These are phyloP conservation scores for Dermatophagoides farinae DNA, from an alignment of 1,140 invertebrate species.

Conservation along the genomic window DNA sequence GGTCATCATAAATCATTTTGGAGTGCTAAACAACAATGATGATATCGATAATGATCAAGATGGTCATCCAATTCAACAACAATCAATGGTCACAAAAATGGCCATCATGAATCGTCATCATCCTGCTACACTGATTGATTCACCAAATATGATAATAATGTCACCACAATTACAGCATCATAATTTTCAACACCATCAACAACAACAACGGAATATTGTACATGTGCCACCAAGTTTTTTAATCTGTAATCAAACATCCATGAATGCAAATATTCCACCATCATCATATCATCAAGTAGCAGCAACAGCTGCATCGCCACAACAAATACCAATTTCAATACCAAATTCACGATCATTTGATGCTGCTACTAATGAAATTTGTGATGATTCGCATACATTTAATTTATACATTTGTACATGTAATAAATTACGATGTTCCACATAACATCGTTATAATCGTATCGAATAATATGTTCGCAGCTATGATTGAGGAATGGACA, in stretches of 20 bases:
- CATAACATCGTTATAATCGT: too few species aligned
- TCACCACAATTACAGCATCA: background rate
- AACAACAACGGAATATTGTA: background rate
- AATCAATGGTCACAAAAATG: background rate
- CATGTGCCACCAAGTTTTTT: too few species aligned
- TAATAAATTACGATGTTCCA: too few species aligned
- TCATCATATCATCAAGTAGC: background rate
- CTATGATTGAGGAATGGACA: too few species aligned
- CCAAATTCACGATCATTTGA: background rate
- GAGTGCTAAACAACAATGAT: too few species aligned
- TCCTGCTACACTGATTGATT: background rate
- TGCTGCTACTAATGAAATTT: background rate
- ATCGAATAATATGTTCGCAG: too few species aligned
- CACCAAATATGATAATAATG: background rate
- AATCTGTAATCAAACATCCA: slow-evolving; percentile 1
- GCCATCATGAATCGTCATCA: background rate
- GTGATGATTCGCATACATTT: too few species aligned
- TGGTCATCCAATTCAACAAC: background rate
- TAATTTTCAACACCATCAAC: background rate
- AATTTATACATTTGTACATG: too few species aligned
- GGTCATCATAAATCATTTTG: too few species aligned
- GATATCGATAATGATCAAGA: too few species aligned
- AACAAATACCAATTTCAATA: background rate
- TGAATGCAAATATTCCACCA: too few species aligned
- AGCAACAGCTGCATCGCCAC: too few species aligned